Base-by-base conservation (phyloP, 2,797 vertebrate species). In the Cynodonichthys magdalenae region DNA sequence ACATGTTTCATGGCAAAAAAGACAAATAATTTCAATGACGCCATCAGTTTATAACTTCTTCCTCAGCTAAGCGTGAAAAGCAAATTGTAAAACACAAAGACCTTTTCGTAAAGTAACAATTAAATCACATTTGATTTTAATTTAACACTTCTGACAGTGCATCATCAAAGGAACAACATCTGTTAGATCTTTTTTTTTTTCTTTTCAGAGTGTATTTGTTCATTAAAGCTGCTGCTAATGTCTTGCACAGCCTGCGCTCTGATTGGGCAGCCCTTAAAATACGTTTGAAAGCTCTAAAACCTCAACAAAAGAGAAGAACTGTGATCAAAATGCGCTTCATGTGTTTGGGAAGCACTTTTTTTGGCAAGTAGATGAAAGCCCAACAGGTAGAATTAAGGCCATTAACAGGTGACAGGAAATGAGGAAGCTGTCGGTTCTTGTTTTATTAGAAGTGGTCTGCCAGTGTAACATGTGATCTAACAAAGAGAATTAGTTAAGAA, bases 351-450 rank as follows among this genome's bases (percentile, higher is more conserved):
- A 49, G 71, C 65, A 54, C 41, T 71, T 31, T 53, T 51, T 74
- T 55, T 80, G 66, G 71, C 63, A 1, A 31, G 51, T 4, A 63
- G 67, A 75, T 81, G 72, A 79, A 82, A 84, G 58, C 66, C 63
- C 71, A 81, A 58, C 63, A 63, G 71, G 61, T 77, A 59, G n/a
- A 58, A 61, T 67, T 66, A 48, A 44, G 55, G 75, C 48, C 53
- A 42, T 49, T 64, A 68, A 60, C 58, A 59, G 59, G 55, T 74
- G 60, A 73, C 48, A 49, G 65, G 69, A 79, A 84, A 74, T 59
- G 42, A 53, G 67, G 77, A 71, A 79, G 74, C 76, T 81, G 82
- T 70, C 81, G 71, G 75, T 63, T 83, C 82, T 74, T 84, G 69
- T 44, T 31, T 2, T 77, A 66, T 71, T 54, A 60, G 57, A 82